Base-by-base conservation (phyloP, 2,113 vertebrate species). In the Eulemur rufifrons region DNA sequence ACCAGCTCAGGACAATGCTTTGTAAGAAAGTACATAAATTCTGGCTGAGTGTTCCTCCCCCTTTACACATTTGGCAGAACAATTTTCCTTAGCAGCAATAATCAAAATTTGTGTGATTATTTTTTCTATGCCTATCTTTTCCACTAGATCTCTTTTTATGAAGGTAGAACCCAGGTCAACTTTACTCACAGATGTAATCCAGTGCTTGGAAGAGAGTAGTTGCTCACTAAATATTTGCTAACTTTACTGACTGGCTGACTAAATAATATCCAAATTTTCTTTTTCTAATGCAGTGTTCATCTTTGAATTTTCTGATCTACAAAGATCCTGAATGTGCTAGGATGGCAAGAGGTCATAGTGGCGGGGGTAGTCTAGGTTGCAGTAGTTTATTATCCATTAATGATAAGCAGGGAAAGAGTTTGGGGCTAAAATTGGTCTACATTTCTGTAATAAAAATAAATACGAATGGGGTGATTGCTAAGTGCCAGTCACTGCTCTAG, bases 151-250 rank as follows among this genome's bases (percentile, higher is more conserved):
- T 89, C 37, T 66, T 89, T 83, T 47, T 29, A 37, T 86, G 71
- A 86, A 93, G 54, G 32, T 18, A 84, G 25, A 95, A 86, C 81
- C 34, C 74, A 93, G 89, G 56, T 42, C 20, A 81, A 54, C 45
- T 89, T 92, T 81, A 74, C 56, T 73, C 25, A 80, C 27, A 47
- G 6, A 81, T 81, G 13, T 71, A 73, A 71, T 56, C 32, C 81
- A 84, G 18, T 56, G 29, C 12, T 95, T 85, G 29, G 3, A 95
- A 80, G 34, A 83, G 25, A 80, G 23, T 66, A 95, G 56, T 66
- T 95, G 15, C 34, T 89, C 20, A 96, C 85, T 80, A 84, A 89
- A 59, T 92, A 96, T 66, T 80, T 84, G 29, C 91, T 42, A 73
- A 85, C 29, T 92, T 92, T 63, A 73, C 21, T 87, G 74, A 66